Evolutionary conservation across 2,888 invertebrate species (phyloP).

Genomic region (Cenopis cana): DNA sequence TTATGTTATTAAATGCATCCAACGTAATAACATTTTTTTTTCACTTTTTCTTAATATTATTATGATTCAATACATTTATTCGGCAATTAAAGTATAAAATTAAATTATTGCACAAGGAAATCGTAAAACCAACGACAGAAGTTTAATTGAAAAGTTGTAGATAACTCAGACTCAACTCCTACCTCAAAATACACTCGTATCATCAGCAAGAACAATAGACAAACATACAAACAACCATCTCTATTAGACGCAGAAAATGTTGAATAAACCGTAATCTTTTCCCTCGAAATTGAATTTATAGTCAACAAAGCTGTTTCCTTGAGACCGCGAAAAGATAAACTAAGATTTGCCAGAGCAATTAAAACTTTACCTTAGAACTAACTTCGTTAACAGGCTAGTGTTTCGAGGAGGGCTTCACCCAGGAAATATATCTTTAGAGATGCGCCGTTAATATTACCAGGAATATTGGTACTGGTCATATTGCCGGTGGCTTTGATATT

Average conservation of each 20-base stretch:
- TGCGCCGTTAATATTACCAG: neutral
- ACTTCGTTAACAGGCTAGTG: slow-evolving; percentile 78
- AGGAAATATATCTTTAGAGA: slow-evolving; percentile 66
- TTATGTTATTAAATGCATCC: too few relatives aligned
- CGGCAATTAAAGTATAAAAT: too few relatives aligned
- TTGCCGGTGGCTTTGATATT: neutral
- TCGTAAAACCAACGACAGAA: neutral
- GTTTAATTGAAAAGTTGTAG: slow-evolving; percentile 14
- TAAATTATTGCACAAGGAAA: too few relatives aligned
- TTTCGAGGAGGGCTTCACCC: slow-evolving; percentile 66
- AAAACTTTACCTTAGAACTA: slow-evolving; percentile 83
- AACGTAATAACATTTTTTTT: too few relatives aligned
- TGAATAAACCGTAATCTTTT: slow-evolving; percentile 70
- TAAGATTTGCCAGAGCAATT: slow-evolving; percentile 82
- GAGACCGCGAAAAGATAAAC: slow-evolving; percentile 81
- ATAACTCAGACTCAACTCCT: slow-evolving; percentile 12
- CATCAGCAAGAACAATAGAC: slow-evolving; percentile 31
- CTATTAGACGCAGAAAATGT: slow-evolving; percentile 40
- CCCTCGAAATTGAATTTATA: slow-evolving; percentile 79
- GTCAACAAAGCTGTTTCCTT: slow-evolving; percentile 77
- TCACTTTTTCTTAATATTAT: too few relatives aligned
- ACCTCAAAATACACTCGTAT: slow-evolving; percentile 22
- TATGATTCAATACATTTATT: too few relatives aligned
- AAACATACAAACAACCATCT: slow-evolving; percentile 28
- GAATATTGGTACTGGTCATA: neutral